Conservation (phyloP, 2,797 vertebrate genomes). For the Arremon brunneinucha region DNA sequence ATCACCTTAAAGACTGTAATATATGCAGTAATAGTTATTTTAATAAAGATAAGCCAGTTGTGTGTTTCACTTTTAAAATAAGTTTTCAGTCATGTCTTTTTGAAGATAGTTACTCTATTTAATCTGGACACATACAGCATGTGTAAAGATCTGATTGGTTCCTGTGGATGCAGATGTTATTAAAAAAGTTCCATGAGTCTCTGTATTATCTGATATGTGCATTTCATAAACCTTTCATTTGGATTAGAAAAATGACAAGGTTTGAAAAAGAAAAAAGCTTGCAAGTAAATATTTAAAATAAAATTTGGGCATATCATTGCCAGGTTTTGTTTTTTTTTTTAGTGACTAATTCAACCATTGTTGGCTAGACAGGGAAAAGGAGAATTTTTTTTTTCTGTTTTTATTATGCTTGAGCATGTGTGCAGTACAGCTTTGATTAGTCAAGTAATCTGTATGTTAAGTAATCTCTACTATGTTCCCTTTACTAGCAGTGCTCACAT, state of each 20-base stretch:
- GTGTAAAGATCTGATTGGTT: background rate
- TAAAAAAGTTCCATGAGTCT: background rate
- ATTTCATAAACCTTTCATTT: background rate
- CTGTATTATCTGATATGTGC: background rate
- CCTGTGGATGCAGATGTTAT: background rate
- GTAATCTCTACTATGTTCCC: background rate
- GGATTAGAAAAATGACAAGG: background rate
- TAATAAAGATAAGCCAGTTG: background rate
- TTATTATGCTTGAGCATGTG: background rate
- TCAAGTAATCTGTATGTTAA: background rate
- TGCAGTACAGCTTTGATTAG: background rate
- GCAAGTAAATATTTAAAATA: background rate
- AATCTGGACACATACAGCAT: background rate
- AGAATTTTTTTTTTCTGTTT: background rate
- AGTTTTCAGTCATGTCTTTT: background rate
- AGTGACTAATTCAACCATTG: conserved; percentile 56
- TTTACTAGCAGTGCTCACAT: background rate
- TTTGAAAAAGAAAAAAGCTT: background rate
- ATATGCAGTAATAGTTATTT: background rate
- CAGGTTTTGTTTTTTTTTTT: conserved; percentile 41
- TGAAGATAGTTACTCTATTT: background rate
- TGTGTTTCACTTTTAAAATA: background rate
- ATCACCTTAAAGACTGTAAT: background rate
- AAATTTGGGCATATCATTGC: background rate
- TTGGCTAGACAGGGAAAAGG: background rate